Conservation (phyloP, 2,797 vertebrate species). For the Coregonus suidteri region DNA sequence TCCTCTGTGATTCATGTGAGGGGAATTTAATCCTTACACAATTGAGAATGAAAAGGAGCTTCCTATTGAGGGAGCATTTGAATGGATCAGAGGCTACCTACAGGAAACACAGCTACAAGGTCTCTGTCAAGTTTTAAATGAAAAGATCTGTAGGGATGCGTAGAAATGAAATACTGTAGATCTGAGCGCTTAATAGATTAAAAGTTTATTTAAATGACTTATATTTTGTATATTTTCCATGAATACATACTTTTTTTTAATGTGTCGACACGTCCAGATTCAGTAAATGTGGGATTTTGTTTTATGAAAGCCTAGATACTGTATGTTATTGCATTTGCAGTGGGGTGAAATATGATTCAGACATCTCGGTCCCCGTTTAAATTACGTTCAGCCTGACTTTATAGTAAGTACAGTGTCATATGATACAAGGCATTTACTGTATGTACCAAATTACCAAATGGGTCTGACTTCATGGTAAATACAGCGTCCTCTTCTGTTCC, state of each 20-base stretch:
- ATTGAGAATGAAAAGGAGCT: background rate
- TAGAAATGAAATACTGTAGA: no score
- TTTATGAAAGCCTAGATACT: no score
- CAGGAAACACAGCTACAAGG: background rate
- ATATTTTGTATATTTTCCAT: background rate
- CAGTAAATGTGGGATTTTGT: no score
- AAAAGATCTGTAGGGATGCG: background rate
- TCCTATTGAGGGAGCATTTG: constrained; percentile 1
- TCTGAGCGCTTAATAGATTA: background rate
- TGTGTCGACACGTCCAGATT: background rate
- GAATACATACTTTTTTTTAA: background rate
- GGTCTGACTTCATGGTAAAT: no score
- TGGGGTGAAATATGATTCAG: no score
- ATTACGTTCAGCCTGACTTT: no score
- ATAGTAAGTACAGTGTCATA: no score
- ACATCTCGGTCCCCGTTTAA: no score
- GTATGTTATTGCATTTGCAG: no score
- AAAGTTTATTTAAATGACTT: background rate
- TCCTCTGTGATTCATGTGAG: background rate
- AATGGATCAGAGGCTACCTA: background rate
- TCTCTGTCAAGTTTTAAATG: background rate
- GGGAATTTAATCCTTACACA: background rate
- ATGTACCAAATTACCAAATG: no score
- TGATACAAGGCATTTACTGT: no score
- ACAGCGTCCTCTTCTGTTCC: no score